phyloP scores from a whole-genome alignment of 2,797 vertebrate genomes.

The Schizopygopsis malacanthus region DNA sequence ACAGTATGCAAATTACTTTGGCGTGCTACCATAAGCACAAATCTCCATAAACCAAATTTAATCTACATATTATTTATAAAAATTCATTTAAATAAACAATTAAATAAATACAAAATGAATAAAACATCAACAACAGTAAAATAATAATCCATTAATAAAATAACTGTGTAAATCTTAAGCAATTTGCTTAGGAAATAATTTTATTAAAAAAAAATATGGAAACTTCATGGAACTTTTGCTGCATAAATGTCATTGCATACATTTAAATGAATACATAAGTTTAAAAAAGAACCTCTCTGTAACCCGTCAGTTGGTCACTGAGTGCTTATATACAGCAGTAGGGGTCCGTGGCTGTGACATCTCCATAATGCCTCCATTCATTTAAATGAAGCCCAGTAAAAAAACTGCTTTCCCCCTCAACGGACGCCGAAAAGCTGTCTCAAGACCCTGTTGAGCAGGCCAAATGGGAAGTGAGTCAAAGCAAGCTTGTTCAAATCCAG shows the following conservation, averaged over 20 bases:
- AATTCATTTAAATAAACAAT: not conserved
- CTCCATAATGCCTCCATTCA: conserved; percentile 74
- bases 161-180: not conserved
- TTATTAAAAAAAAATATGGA: not conserved
- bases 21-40: not conserved
- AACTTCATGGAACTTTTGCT: not conserved
- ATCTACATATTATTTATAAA: too few relatives aligned
- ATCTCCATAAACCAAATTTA: not conserved
- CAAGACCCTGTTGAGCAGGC: conserved; percentile 66
- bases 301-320: conserved; percentile 16
- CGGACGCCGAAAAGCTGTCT: conserved; percentile 71
- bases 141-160: not conserved
- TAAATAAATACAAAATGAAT: not conserved
- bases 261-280: not conserved
- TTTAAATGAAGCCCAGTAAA: conserved; percentile 63
- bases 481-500: conserved; percentile 66
- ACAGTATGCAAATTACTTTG: not conserved
- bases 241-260: not conserved
- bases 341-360: conserved; percentile 30
- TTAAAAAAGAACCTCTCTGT: conserved; percentile 17
- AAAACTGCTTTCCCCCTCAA: conserved; percentile 62
- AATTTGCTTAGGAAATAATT: not conserved
- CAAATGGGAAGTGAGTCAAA: conserved; percentile 69
- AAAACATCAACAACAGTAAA: not conserved
- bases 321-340: conserved; percentile 37